A percentile compares a stretch with the other conserved stretches of the same genome.
Evolutionary conservation across 2,797 vertebrate species (phyloP).

Genomic region (Dendrocincla tyrannina): DNA sequence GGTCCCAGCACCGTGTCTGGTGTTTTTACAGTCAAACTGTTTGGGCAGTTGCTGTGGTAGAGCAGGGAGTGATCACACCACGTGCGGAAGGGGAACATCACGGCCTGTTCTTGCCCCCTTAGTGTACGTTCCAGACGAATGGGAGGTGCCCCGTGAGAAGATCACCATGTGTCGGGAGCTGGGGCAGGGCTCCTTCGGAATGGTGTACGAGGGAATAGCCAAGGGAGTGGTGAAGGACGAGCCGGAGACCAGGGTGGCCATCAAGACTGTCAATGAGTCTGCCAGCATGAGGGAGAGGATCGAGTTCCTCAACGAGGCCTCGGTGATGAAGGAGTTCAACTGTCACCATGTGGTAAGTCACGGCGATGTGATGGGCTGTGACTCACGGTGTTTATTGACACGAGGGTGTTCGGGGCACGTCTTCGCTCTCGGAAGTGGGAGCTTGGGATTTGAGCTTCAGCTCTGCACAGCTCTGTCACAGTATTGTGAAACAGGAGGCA

Average conservation of each 20-base stretch:
- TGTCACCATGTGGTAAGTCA: conserved; percentile 96
- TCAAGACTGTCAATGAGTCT: conserved; percentile 97
- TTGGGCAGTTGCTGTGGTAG: rapidly evolving
- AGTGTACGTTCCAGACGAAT: conserved; percentile 98
- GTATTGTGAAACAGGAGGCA: background rate
- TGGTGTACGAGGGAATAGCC: conserved; percentile 97
- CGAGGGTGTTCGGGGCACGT: rapidly evolving
- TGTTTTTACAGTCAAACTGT: background rate
- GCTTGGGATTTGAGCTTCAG: background rate
- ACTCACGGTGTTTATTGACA: background rate
- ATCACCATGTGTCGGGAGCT: conserved; percentile 94
- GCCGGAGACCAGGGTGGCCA: conserved; percentile 92
- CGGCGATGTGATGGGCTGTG: background rate
- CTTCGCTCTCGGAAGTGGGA: background rate
- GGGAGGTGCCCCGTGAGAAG: conserved; percentile 97
- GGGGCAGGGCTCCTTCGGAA: conserved; percentile 97
- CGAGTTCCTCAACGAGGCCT: conserved; percentile 97
- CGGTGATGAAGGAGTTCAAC: conserved; percentile 99
- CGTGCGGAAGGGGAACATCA: background rate
- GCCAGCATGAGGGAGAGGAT: conserved; percentile 97
- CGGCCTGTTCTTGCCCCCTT: background rate
- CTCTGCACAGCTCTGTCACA: rapidly evolving
- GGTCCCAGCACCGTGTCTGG: background rate
- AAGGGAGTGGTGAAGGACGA: conserved; percentile 97
- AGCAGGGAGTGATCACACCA: rapidly evolving